Base-by-base conservation (phyloP, 1,140 invertebrate species). In the Oryzaephilus surinamensis region DNA sequence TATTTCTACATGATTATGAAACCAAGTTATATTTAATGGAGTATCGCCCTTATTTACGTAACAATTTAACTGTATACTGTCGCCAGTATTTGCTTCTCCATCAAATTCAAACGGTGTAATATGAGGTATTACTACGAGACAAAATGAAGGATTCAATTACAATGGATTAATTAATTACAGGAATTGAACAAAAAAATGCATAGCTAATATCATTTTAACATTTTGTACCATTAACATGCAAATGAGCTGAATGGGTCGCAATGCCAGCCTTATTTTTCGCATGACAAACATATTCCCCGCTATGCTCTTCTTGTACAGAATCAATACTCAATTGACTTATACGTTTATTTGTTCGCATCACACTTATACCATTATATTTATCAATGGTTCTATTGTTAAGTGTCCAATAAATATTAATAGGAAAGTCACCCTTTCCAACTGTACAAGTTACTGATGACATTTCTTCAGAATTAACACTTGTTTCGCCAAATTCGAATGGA, bases 261-360 rank as follows among this genome's bases (percentile, higher is more conserved):
- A 66, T 66, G 27, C 83, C 84, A 24, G 81, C 84, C 16, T 63
- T 63, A 61, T 90, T 90, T 46, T 70, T 76, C 11, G 83, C 86
- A 14, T 72, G 69, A 54, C 83, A 85, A 11, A 78, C 81, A 52
- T 84, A 84, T 53, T 81, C 79, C 23, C 82, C 83, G 48, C 73
- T 74, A 61, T 84, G 70, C 11, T 38, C 32, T 14, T 51, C 56
- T 45, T 57, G 23, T 19, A 76, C 69, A 17, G 65, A 66, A 48
- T 77, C 71, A 49, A 78, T 77, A 16, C 66, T 69, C 30, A 79
- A 58, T 52, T 65, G 64, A 55, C 70, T 73, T 42, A 71, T 76
- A 49, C 75, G 72, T 45, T 75, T 72, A 29, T 80, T 78, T 47
- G 79, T 58, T 61, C 73, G 76, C 2, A 58, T 29, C 4, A 50